These are phyloP conservation scores for Lucilia cuprina DNA, from an alignment of 1,140 invertebrate genomes.

Conservation along the genomic window DNA sequence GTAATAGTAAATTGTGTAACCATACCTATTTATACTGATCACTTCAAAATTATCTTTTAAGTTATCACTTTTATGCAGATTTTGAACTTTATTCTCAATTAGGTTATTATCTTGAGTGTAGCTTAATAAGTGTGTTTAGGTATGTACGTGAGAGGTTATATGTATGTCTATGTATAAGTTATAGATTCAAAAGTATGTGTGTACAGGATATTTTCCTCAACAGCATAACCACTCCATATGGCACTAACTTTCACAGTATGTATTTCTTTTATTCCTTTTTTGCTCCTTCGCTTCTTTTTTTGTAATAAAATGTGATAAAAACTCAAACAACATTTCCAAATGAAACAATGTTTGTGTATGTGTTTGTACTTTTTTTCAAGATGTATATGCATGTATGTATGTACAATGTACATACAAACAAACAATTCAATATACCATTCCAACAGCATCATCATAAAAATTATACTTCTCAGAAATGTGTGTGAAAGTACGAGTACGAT, in stretches of 20 bases:
- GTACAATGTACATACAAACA: not conserved
- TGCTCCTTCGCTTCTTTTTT: not conserved
- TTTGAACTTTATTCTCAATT: too few species aligned
- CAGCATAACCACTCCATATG: not conserved
- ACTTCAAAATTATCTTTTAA: too few species aligned
- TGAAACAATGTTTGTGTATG: not conserved
- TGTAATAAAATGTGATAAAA: not conserved
- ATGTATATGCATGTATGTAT: too few species aligned
- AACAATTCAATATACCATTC: not conserved
- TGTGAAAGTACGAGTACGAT: too few species aligned
- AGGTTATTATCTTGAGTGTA: too few species aligned
- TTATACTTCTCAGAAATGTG: too few species aligned
- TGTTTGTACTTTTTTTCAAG: not conserved
- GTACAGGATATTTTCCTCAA: not conserved
- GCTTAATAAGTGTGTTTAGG: too few species aligned
- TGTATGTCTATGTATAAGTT: not conserved
- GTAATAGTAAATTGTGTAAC: too few species aligned
- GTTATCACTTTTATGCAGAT: too few species aligned
- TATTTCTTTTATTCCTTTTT: not conserved
- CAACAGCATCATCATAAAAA: not conserved
- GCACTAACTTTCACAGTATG: not conserved
- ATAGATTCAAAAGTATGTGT: too few species aligned
- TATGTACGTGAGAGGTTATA: too few species aligned
- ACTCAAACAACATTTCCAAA: not conserved
- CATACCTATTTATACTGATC: too few species aligned